phyloP scores from a whole-genome alignment of 2,888 invertebrate species.

The Laspeyria flexula region DNA sequence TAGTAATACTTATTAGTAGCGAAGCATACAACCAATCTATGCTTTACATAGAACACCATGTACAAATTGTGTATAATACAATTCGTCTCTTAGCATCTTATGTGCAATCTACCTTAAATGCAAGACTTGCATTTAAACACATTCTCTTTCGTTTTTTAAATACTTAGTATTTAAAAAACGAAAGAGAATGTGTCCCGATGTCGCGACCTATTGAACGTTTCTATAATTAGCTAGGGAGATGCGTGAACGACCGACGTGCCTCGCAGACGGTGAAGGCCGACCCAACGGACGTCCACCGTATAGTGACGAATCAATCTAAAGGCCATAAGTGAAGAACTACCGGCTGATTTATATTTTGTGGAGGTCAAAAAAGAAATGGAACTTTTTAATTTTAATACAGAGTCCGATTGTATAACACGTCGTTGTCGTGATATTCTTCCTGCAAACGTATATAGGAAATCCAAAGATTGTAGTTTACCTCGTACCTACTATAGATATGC shows the following conservation, averaged over 20 bases:
- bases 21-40: too few species aligned
- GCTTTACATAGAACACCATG: too few species aligned
- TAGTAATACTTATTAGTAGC: too few species aligned
- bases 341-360: constrained; percentile 34
- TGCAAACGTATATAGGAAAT: constrained; percentile 17
- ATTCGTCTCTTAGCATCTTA: too few species aligned
- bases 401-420: neutral
- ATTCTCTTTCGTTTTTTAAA: too few species aligned
- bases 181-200: constrained; percentile 34
- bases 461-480: constrained; percentile 22
- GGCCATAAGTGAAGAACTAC: constrained; percentile 32
- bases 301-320: constrained; percentile 45
- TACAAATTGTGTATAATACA: too few species aligned
- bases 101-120: too few species aligned
- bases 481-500: constrained; percentile 24
- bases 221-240: constrained; percentile 65
- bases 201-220: constrained; percentile 44
- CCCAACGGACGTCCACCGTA: constrained; percentile 34
- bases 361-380: constrained; percentile 8
- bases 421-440: constrained; percentile 28
- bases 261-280: constrained; percentile 62
- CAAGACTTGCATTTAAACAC: too few species aligned
- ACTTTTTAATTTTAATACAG: constrained; percentile 15
- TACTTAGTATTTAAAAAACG: constrained; percentile 10
- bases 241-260: constrained; percentile 59